phyloP scores from a whole-genome alignment of 2,888 invertebrate genomes.

The Drosophila acutilabella region DNA sequence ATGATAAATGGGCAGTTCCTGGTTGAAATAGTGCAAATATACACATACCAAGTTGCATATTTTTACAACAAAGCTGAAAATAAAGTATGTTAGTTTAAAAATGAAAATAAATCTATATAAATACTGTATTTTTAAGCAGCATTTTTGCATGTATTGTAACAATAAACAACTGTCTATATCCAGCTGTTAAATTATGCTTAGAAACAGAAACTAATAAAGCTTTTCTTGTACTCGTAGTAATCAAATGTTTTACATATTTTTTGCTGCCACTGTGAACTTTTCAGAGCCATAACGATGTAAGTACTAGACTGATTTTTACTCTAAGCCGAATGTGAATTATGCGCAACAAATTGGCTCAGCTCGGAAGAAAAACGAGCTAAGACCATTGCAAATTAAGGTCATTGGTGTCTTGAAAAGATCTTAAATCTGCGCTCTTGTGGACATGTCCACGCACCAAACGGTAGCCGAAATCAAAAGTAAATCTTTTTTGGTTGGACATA shows the following conservation, averaged over 20 bases:
- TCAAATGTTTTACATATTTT: constrained; percentile 22
- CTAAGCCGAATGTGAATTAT: constrained; percentile 61
- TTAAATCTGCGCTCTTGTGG: constrained; percentile 13
- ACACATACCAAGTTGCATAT: constrained; percentile 52
- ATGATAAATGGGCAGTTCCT: constrained; percentile 70
- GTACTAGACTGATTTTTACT: constrained; percentile 6
- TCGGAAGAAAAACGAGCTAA: constrained; percentile 71
- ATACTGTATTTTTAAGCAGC: constrained; percentile 27
- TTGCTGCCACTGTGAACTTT: background rate
- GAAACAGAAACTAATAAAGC: constrained; percentile 61
- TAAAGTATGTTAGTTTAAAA: constrained; percentile 34
- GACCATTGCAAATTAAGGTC: constrained; percentile 74
- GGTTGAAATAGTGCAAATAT: constrained; percentile 79
- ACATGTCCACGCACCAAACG: constrained; percentile 56
- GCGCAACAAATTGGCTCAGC: constrained; percentile 69
- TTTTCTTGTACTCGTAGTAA: constrained; percentile 59
- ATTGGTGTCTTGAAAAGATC: constrained; percentile 52
- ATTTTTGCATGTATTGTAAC: constrained; percentile 24
- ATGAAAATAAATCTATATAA: constrained; percentile 2
- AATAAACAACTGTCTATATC: constrained; percentile 25
- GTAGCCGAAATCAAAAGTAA: constrained; percentile 55
- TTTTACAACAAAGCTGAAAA: constrained; percentile 39
- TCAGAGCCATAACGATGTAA: constrained; percentile 1
- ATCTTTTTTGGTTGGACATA: constrained; percentile 51
- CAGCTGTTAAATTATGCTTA: constrained; percentile 28